Base-by-base conservation (phyloP, 1,140 invertebrate genomes). In the Neodiprion pinetum region DNA sequence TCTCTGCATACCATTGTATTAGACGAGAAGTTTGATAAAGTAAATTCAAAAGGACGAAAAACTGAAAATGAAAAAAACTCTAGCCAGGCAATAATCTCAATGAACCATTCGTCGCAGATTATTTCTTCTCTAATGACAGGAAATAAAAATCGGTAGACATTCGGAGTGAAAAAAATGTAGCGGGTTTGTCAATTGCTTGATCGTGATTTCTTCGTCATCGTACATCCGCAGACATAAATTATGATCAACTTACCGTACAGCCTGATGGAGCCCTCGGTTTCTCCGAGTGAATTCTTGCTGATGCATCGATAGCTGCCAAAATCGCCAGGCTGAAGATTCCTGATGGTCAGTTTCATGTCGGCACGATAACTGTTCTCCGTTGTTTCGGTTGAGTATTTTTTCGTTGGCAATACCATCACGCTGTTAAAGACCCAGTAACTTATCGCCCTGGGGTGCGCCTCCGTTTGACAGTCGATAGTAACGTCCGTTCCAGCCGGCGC, bases 281-380 rank as follows among this genome's bases (percentile, higher is more conserved):
- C 96, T 72, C 97, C 97, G n/a, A 98, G 91, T 11, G 94, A 95
- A 89, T 98, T 99, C 88, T 97, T 97, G 73, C 96, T 95, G 84
- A 96, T 95, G 88, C 95, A 96, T 81, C 94, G 90, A 88, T 96
- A 96, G 86, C 93, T 95, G 75, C 95, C 95, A 83, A 95, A 96
- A 87, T 96, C 95, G 67, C 90, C 92, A 50, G 90, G 85, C 80
- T 94, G 92, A 53, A 96, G 90, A 86, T 94, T 95, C 79, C 92
- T 91, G 76, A 97, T 94, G 70, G 94, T 96, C 76, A 97, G 89
- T 83, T 93, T 94, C 95, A 97, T 96, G 86, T 95, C 92, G 17
- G 95, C 93, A 84, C 93, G 93, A 87, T 96, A 96, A 78, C 94
- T 95, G 85, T 94, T 95, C 83, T 96, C 95, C 67, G 92, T 91